phyloP scores from a whole-genome alignment of 2,797 vertebrate genomes.

The Chaunax sp. region DNA sequence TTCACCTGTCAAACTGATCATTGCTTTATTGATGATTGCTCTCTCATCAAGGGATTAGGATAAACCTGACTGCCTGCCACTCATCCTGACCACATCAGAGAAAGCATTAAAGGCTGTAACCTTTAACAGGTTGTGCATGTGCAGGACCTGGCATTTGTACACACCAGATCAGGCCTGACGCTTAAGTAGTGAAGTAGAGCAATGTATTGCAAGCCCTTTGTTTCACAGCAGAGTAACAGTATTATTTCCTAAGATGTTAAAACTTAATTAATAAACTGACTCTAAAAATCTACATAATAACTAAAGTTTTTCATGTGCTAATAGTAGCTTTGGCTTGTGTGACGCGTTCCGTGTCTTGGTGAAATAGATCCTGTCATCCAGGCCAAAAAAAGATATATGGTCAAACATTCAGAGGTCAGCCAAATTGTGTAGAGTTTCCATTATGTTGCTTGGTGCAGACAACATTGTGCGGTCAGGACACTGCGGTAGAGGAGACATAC shows the following conservation, averaged over 20 bases:
- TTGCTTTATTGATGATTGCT: background rate
- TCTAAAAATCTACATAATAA: no score
- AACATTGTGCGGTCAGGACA: no score
- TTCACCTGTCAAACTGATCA: background rate
- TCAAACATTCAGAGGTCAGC: background rate
- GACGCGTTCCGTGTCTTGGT: background rate
- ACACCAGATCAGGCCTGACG: background rate
- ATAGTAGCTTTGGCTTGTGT: background rate
- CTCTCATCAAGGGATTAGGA: conserved; percentile 8
- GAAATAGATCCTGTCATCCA: no score
- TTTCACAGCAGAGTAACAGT: background rate
- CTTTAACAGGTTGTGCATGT: conserved; percentile 3
- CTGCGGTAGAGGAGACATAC: no score
- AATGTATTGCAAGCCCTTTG: background rate
- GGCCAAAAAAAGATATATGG: background rate
- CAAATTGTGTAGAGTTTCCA: no score
- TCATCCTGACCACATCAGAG: conserved; percentile 13
- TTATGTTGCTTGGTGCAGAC: no score
- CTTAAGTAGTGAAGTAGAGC: background rate
- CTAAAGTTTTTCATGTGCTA: no score
- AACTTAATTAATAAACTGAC: no score
- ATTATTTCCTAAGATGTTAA: no score
- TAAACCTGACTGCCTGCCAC: background rate
- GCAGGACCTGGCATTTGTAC: no score
- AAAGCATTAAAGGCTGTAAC: conserved; percentile 1